Evolutionary conservation across 2,888 invertebrate genomes (phyloP), one percentile per base, ranked within the genome.

Genomic region (Hirtodrosophila alboralis): DNA sequence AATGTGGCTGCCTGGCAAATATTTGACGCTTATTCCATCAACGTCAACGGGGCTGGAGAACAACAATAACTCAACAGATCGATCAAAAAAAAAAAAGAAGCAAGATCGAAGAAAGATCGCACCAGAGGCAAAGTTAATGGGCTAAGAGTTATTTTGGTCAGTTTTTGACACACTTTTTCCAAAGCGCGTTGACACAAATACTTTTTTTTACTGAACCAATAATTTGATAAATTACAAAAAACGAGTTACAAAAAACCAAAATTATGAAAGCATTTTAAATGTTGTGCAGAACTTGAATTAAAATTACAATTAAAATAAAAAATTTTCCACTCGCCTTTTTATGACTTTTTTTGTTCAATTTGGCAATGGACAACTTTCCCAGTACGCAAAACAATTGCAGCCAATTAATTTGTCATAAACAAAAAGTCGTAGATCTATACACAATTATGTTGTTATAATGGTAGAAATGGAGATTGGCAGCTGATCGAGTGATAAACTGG

Each of bases 351-450:
- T 31, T 13, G 34, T 26, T 16, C 44, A 48, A 52, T 38, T 37
- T n/a, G n/a, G 56, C 38, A 30, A 58, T 54, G 27, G 67, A 53
- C 58, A 65, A 49, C 63, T 79, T 75, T 75, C 60, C 43, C 57
- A 31, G 10, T 45, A 27, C 49, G 51, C 44, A 56, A 61, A 70
- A 61, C 68, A 71, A 83, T 62, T 69, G 84, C 56, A 62, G 67
- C 66, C 77, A 79, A 84, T 79, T 84, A 79, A 73, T 76, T 79
- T 72, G 78, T 84, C 73, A 79, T 73, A 84, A 84, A 63, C 64
- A 62, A 76, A n/a, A 56, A 65, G 44, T 31, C 37, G 8, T 16
- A 56, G 59, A 68, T 76, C 57, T 72, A 43, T 64, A 44, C 58
- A 74, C 64, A 81, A 79, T 84, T 76, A 84, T 52, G 69, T 76